Base-by-base conservation (phyloP, 2,888 invertebrate species). In the Pteria penguin region DNA sequence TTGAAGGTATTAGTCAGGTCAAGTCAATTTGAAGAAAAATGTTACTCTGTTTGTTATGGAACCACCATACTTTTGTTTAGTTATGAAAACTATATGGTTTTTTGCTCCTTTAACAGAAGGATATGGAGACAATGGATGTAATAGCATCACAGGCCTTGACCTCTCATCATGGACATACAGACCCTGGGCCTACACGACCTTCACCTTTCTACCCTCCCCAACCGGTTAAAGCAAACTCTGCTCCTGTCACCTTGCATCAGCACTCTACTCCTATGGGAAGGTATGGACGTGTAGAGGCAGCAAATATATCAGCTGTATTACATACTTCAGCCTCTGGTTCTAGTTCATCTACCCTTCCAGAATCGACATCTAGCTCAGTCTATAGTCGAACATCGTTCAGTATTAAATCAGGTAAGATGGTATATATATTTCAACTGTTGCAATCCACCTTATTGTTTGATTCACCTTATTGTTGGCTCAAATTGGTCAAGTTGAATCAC, bases 91-190 rank as follows among this genome's bases (percentile, higher is more conserved):
- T n/a, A n/a, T n/a, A n/a, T n/a, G n/a, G n/a, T n/a, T n/a, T n/a
- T n/a, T n/a, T n/a, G n/a, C n/a, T n/a, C n/a, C n/a, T n/a, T n/a
- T 57, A 14, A 57, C 72, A 72, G 45, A 57, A 57, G 57, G 63
- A 82, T 36, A 57, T 82, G n/a, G 78, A 81, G 52, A 76, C 60
- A 2, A 45, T 84, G 14, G 82, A 81, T 57, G 68, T 80, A 1
- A 80, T 84, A 60, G 82, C 79, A n/a, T 82, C 84, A 2, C 84
- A 84, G 58, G 80, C 78, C 18, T 36, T 70, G 27, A 33, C 61
- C 14, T 26, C 29, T 32, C 29, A 33, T 45, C 24, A 32, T 8
- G 27, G 14, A 8, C 29, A 11, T 2, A 33, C 22, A 8, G 45
- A 36, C 5, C 32, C 52, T 31, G 26, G 27, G 45, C 31, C 75